Evolutionary conservation across 2,113 vertebrate species (phyloP).

Genomic region (Callipepla californica): DNA sequence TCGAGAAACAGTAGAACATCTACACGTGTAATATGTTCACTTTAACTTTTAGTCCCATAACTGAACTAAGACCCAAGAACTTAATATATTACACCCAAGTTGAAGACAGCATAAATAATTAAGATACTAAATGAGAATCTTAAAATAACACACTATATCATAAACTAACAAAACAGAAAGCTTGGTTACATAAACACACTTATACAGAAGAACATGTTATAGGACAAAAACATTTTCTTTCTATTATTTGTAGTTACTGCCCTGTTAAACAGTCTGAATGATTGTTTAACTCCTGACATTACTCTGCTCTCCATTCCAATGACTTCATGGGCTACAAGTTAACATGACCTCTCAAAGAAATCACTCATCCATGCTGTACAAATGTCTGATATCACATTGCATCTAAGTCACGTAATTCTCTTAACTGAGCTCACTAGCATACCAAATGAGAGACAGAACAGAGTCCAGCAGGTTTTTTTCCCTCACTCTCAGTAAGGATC

Average conservation of each 20-base stretch:
- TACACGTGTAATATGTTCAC: neutral
- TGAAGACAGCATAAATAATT: neutral
- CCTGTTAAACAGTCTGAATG: neutral
- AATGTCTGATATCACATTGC: neutral
- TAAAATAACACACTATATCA: neutral
- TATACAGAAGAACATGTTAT: rapidly evolving
- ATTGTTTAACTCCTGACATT: neutral
- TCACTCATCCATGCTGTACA: neutral
- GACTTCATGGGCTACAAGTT: neutral
- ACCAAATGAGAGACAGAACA: neutral
- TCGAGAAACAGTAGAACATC: neutral
- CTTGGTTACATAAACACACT: neutral
- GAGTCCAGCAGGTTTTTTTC: neutral
- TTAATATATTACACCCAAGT: neutral
- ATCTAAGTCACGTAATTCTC: neutral
- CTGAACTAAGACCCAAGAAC: neutral
- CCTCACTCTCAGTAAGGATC: neutral
- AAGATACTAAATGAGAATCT: neutral
- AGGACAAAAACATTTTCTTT: neutral
- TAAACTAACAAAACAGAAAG: neutral
- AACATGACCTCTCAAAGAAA: neutral
- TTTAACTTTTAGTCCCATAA: no score
- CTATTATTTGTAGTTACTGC: neutral
- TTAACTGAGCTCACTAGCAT: neutral
- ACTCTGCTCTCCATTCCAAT: neutral